A percentile compares a stretch with the other conserved stretches of the same genome.
Evolutionary conservation across 2,888 invertebrate species (phyloP).

Genomic region (Drosophila yooni): DNA sequence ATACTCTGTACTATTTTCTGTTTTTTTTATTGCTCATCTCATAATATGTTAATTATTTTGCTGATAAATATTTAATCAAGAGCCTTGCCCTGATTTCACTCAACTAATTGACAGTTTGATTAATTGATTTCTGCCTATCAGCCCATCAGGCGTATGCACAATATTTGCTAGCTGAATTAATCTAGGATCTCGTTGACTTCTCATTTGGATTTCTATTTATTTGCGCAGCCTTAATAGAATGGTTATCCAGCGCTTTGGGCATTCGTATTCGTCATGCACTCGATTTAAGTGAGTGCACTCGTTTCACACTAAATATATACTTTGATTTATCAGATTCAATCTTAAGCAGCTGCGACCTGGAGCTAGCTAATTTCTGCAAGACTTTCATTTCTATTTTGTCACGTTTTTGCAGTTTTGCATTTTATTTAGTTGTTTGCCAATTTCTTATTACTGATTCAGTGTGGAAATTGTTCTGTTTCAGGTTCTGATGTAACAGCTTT

Average conservation of each 20-base stretch:
- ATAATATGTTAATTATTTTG: conserved; percentile 48
- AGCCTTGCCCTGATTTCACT: conserved; percentile 29
- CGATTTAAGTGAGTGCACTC: background rate
- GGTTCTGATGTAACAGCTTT: background rate
- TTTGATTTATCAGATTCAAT: background rate
- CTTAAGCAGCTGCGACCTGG: background rate
- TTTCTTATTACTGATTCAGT: background rate
- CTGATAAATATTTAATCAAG: conserved; percentile 35
- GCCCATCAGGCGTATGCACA: conserved; percentile 24
- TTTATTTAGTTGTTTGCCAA: background rate
- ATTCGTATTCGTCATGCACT: conserved; percentile 6
- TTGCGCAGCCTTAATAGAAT: background rate
- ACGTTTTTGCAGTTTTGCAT: background rate
- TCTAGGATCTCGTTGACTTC: conserved; percentile 10
- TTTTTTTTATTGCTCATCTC: background rate
- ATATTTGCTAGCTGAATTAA: conserved; percentile 8
- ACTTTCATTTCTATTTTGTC: background rate
- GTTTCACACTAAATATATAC: background rate
- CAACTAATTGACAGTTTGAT: conserved; percentile 65
- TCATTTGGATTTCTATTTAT: background rate
- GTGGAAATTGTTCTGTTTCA: background rate
- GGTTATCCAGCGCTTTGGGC: background rate
- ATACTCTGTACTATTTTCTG: background rate
- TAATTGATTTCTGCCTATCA: conserved; percentile 41
- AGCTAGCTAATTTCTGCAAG: background rate